phyloP scores from a whole-genome alignment of 1,140 invertebrate species.

The Stenopsyche tienmushanensis region DNA sequence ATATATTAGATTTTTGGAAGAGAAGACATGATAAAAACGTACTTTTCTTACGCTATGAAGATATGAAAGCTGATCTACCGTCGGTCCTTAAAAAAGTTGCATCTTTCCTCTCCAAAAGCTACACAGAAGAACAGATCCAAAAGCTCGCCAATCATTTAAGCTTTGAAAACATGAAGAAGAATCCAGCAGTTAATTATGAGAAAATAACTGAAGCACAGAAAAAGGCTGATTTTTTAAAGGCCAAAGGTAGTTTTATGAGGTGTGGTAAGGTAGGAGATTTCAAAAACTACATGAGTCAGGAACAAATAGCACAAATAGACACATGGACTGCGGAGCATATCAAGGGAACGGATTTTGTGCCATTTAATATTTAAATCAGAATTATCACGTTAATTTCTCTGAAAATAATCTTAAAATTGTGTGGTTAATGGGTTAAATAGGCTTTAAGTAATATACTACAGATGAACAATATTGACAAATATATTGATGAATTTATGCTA shows the following conservation, averaged over 20 bases:
- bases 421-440: too few relatives aligned
- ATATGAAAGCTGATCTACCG: constrained; percentile 65
- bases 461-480: too few relatives aligned
- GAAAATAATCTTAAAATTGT: too few relatives aligned
- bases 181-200: constrained; percentile 70
- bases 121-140: constrained; percentile 56
- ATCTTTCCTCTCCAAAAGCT: constrained; percentile 58
- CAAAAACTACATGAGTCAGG: constrained; percentile 60
- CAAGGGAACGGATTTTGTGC: constrained; percentile 36
- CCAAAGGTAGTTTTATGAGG: constrained; percentile 61
- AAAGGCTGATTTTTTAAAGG: constrained; percentile 48
- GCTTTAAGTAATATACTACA: too few relatives aligned
- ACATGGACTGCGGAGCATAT: constrained; percentile 58
- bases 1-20: constrained; percentile 62
- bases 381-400: too few relatives aligned
- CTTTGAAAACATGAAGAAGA: constrained; percentile 69
- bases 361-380: too few relatives aligned
- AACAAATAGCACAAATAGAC: constrained; percentile 58
- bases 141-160: constrained; percentile 61
- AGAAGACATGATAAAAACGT: constrained; percentile 57
- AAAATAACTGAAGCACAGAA: constrained; percentile 49
- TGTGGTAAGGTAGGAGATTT: constrained; percentile 66
- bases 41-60: constrained; percentile 65
- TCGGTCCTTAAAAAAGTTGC: constrained; percentile 60
- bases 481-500: too few relatives aligned